Evolutionary conservation across 2,113 vertebrate species (phyloP).

Genomic region (Xerus inauris): DNA sequence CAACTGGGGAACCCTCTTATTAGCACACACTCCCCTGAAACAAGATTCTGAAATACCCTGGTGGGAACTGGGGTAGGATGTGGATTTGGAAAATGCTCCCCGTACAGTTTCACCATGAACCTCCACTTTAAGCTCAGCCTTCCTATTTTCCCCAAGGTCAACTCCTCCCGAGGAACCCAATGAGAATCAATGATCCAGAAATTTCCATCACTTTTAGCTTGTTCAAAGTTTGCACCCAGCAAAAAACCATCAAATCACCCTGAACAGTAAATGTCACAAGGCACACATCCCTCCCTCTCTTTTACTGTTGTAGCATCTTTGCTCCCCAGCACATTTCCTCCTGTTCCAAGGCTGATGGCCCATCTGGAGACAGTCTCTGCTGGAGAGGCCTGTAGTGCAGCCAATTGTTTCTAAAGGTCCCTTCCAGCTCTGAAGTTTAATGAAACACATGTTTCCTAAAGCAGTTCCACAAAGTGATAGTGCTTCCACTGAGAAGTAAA

Average conservation of each 20-base stretch:
- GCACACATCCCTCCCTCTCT: background rate
- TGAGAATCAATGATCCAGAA: background rate
- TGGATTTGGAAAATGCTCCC: background rate
- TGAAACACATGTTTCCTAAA: background rate
- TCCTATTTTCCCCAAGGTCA: background rate
- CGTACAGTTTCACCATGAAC: background rate
- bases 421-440: background rate
- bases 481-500: background rate
- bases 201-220: background rate
- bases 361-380: background rate
- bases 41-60: background rate
- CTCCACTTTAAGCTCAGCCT: background rate
- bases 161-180: background rate
- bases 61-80: too few species aligned
- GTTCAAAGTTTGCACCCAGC: background rate
- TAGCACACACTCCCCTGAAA: background rate
- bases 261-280: background rate
- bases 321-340: background rate
- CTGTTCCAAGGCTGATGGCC: background rate
- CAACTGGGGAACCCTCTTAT: too few species aligned
- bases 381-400: background rate
- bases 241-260: background rate
- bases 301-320: fast-evolving
- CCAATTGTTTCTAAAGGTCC: background rate
- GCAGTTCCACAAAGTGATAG: background rate